phyloP scores from a whole-genome alignment of 2,113 vertebrate species.

The Hippocampus abdominalis region DNA sequence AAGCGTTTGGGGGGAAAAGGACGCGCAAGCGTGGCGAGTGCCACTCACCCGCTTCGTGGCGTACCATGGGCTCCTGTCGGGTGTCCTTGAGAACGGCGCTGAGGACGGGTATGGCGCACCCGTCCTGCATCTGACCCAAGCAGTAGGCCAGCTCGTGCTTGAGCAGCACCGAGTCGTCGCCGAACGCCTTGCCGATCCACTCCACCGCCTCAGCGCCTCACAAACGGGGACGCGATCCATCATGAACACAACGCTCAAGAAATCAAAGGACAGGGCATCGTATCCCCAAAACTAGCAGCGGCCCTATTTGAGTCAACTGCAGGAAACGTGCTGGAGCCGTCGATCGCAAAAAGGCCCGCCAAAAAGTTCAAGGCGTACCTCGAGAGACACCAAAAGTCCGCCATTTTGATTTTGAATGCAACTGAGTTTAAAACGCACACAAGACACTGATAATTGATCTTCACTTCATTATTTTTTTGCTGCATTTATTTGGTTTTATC shows the following conservation, averaged over 20 bases:
- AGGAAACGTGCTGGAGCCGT: too few species aligned
- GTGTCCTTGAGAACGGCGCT: slow-evolving; percentile 75
- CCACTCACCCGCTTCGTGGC: slow-evolving; percentile 87
- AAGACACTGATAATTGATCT: not conserved
- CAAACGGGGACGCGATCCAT: not conserved
- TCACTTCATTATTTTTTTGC: not conserved
- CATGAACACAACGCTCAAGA: too few species aligned
- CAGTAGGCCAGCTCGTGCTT: slow-evolving; percentile 95
- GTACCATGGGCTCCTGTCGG: slow-evolving; percentile 88
- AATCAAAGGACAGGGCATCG: not conserved
- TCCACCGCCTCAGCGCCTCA: slow-evolving; percentile 71
- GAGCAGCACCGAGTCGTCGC: slow-evolving; percentile 83
- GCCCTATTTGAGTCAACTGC: too few species aligned
- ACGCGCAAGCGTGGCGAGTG: not conserved
- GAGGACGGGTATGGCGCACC: slow-evolving; percentile 77
- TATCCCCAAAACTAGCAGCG: not conserved
- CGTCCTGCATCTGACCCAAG: slow-evolving; percentile 91
- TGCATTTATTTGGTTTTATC: not conserved
- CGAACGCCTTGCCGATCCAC: slow-evolving; percentile 87
- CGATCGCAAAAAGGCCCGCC: too few species aligned
- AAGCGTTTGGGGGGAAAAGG: too few species aligned
- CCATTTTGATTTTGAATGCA: not conserved
- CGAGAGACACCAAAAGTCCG: too few species aligned
- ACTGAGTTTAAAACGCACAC: not conserved
- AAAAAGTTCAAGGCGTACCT: too few species aligned